A percentile compares a stretch with the other conserved stretches of the same genome.
phyloP scores from a whole-genome alignment of 1,140 invertebrate species.

The Tachypleus tridentatus region DNA sequence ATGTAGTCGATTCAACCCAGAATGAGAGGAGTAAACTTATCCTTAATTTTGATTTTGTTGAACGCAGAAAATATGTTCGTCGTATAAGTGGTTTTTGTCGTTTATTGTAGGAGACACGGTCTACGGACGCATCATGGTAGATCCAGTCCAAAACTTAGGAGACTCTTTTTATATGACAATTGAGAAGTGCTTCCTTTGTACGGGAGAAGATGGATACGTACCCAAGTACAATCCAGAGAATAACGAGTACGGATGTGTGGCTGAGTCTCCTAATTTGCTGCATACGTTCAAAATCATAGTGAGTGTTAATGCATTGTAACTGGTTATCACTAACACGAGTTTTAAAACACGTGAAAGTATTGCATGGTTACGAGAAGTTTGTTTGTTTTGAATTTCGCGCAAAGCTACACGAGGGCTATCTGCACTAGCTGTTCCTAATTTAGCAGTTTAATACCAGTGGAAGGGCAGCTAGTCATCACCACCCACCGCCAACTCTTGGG shows the following conservation, averaged over 20 bases:
- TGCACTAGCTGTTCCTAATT: too few species aligned
- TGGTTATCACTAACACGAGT: background rate
- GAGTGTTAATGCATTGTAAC: constrained; percentile 18
- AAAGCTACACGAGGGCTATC: too few species aligned
- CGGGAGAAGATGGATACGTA: constrained; percentile 37
- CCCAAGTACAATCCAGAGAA: constrained; percentile 35
- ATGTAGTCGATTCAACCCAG: too few species aligned
- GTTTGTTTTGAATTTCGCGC: too few species aligned
- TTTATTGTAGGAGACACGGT: constrained; percentile 31
- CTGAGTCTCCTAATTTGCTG: constrained; percentile 31
- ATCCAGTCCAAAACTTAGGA: constrained; percentile 32
- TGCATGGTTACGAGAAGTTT: background rate
- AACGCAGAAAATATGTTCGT: too few species aligned
- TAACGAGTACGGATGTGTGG: constrained; percentile 34
- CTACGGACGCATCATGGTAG: constrained; percentile 34
- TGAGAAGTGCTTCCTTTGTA: constrained; percentile 37
- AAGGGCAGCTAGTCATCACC: too few species aligned
- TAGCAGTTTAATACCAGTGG: too few species aligned
- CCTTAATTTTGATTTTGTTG: too few species aligned
- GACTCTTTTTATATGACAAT: constrained; percentile 29
- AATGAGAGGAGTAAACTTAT: too few species aligned
- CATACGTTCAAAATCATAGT: constrained; percentile 34
- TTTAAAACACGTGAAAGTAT: background rate
- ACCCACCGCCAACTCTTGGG: too few species aligned
- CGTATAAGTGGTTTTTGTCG: too few species aligned